Conservation (phyloP, 2,113 vertebrate species). For the Oxyura jamaicensis region DNA sequence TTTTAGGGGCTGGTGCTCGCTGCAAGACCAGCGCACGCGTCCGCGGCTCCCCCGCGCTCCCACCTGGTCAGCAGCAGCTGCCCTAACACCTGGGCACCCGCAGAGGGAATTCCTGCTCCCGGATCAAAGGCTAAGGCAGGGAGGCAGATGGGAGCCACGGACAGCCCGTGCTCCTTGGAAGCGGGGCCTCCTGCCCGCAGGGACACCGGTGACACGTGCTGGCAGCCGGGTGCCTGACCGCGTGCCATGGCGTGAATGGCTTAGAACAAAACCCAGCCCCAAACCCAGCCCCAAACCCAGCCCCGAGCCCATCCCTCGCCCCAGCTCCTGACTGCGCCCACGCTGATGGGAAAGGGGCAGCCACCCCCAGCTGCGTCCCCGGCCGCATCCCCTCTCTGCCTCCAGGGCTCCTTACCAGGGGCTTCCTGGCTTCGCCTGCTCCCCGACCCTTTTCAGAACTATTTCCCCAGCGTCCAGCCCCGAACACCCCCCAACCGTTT, state of each 20-base stretch:
- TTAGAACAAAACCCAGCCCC: background rate
- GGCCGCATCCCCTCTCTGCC: background rate
- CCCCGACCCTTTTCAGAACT: background rate
- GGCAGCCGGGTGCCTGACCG: background rate
- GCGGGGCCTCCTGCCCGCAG: background rate
- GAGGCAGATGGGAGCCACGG: background rate
- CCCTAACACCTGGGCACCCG: background rate
- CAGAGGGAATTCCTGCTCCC: background rate
- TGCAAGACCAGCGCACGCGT: background rate
- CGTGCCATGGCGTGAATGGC: too few relatives aligned
- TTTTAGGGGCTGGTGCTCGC: background rate
- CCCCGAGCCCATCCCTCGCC: background rate
- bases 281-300: background rate
- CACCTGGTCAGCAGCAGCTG: background rate
- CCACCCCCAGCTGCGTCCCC: background rate
- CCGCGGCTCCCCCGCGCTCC: background rate
- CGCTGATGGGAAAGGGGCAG: fast-evolving
- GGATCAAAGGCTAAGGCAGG: background rate
- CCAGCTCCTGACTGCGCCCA: background rate
- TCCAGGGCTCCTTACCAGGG: background rate
- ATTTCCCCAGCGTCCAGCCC: background rate
- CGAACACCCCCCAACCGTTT: background rate
- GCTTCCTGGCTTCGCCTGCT: background rate
- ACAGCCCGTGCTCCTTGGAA: background rate
- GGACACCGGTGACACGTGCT: background rate